Conservation (phyloP, 2,888 invertebrate species). For the Hirtodrosophila histrioides region DNA sequence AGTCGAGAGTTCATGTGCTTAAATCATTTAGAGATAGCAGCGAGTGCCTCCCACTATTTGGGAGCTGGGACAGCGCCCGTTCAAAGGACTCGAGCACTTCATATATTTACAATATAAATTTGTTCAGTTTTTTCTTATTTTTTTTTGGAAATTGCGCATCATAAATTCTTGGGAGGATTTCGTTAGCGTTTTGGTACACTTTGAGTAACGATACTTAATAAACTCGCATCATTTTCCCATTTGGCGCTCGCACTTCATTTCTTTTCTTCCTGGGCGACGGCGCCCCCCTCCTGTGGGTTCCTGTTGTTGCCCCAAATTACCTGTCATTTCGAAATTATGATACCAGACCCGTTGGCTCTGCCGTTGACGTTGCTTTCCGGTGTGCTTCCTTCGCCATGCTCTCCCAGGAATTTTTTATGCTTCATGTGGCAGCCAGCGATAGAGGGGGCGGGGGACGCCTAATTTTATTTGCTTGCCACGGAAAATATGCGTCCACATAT, state of each 20-base stretch:
- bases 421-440: slow-evolving; percentile 37
- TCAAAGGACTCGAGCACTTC: slow-evolving; percentile 12
- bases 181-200: slow-evolving; percentile 46
- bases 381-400: slow-evolving; percentile 14
- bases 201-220: slow-evolving; percentile 78
- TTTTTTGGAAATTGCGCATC: slow-evolving; percentile 58
- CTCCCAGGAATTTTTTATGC: slow-evolving; percentile 48
- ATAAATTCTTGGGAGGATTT: slow-evolving; percentile 74
- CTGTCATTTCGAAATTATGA: slow-evolving; percentile 79
- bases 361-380: slow-evolving; percentile 53
- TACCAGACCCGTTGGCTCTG: slow-evolving; percentile 51
- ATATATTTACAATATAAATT: slow-evolving; percentile 66
- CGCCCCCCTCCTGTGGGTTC: slow-evolving; percentile 21
- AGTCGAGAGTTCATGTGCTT: slow-evolving; percentile 73
- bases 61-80: slow-evolving; percentile 4
- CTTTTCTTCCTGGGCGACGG: slow-evolving; percentile 15
- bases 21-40: slow-evolving; percentile 66
- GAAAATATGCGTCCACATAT: slow-evolving; percentile 37
- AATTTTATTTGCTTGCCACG: slow-evolving; percentile 67
- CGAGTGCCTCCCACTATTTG: slow-evolving; percentile 26
- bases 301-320: slow-evolving; percentile 73
- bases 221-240: slow-evolving; percentile 79
- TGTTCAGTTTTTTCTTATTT: slow-evolving; percentile 41
- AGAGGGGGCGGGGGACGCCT: slow-evolving; percentile 30
- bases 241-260: slow-evolving; percentile 73